Percentiles rank a stretch among this genome's conserved stretches.
Conservation (phyloP, 2,113 vertebrate species). For the Odontesthes bonariensis region DNA sequence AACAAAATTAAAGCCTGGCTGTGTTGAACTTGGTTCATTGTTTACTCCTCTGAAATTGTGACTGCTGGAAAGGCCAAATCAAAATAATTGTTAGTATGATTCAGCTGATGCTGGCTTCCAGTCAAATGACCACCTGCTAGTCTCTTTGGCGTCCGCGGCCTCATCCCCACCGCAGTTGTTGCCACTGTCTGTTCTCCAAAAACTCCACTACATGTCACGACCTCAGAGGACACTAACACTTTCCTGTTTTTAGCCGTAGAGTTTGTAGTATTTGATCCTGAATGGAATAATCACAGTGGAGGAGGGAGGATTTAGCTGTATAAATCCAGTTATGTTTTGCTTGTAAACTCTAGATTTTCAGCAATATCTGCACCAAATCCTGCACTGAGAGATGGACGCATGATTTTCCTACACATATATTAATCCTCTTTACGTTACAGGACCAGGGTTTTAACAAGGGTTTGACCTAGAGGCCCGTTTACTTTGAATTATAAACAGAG, state of each 20-base stretch:
- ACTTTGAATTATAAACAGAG: background rate
- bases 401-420: conserved; percentile 50
- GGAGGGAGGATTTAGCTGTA: conserved; percentile 19
- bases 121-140: background rate
- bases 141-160: too few relatives aligned
- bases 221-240: conserved; percentile 14
- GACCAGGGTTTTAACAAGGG: conserved; percentile 34
- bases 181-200: too few relatives aligned
- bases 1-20: too few relatives aligned
- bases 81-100: too few relatives aligned
- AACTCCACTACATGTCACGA: conserved; percentile 59
- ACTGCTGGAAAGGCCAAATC: too few relatives aligned
- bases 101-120: conserved; percentile 4
- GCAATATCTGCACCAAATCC: conserved; percentile 29
- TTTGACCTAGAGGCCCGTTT: conserved; percentile 55
- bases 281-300: background rate
- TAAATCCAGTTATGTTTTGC: conserved; percentile 8
- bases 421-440: conserved; percentile 70
- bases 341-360: background rate
- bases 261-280: background rate
- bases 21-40: too few relatives aligned
- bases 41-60: too few relatives aligned
- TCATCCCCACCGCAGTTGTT: too few relatives aligned
- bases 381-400: conserved; percentile 22
- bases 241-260: background rate